Conservation (phyloP, 2,888 invertebrate species). For the Agrochola circellaris region DNA sequence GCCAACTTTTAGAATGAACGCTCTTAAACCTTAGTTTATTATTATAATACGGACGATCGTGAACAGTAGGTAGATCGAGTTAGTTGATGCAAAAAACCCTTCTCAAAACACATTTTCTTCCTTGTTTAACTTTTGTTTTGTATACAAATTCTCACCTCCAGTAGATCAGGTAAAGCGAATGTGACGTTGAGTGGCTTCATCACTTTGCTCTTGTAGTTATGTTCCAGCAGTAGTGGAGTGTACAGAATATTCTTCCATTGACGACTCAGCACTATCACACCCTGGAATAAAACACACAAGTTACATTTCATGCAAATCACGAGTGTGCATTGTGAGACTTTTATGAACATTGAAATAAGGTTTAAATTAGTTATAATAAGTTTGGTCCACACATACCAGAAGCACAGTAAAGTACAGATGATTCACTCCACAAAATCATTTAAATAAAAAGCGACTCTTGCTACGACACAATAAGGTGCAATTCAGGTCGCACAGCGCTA, state of each 20-base stretch:
- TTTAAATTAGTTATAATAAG: background rate
- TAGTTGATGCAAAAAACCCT: too few relatives aligned
- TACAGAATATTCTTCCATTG: constrained; percentile 99
- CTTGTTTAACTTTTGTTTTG: too few relatives aligned
- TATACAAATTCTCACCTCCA: constrained; percentile 91
- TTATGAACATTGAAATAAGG: background rate
- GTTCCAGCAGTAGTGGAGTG: constrained; percentile 97
- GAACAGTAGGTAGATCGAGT: too few relatives aligned
- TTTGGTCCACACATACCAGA: background rate
- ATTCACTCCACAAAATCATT: too few relatives aligned
- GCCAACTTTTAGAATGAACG: too few relatives aligned
- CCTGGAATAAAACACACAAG: constrained; percentile 86
- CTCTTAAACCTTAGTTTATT: too few relatives aligned
- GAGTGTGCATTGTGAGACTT: background rate
- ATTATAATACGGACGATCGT: too few relatives aligned
- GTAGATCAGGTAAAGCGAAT: constrained; percentile 95
- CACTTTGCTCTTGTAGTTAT: constrained; percentile 96
- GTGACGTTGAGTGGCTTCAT: constrained; percentile 96
- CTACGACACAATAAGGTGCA: too few relatives aligned
- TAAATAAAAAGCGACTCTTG: too few relatives aligned
- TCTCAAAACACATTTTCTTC: too few relatives aligned
- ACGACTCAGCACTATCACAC: constrained; percentile 98
- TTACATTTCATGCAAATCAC: background rate
- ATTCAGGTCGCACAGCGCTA: too few relatives aligned
- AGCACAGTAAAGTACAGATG: too few relatives aligned